Evolutionary conservation across 2,113 vertebrate genomes (phyloP).

Genomic region (Platichthys flesus): DNA sequence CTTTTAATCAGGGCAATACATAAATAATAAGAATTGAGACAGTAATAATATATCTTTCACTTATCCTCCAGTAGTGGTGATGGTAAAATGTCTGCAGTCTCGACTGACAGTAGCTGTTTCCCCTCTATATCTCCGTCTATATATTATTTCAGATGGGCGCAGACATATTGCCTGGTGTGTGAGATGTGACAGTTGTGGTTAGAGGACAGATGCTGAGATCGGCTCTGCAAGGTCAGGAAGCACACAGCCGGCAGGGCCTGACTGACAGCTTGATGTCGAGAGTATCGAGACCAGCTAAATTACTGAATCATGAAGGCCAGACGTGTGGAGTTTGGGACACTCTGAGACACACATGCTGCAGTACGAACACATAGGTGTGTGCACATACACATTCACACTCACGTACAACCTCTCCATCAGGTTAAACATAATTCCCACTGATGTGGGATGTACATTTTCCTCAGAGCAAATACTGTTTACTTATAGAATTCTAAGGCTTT

Average conservation of each 20-base stretch:
- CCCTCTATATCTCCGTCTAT: conserved; percentile 21
- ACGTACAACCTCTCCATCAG: not conserved
- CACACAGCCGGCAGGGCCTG: conserved; percentile 55
- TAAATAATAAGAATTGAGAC: not conserved
- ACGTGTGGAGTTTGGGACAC: conserved; percentile 27
- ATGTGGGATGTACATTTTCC: not conserved
- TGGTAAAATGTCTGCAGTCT: not conserved
- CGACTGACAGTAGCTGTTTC: conserved; percentile 19
- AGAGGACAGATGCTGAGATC: conserved; percentile 59
- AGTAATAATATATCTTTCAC: not conserved
- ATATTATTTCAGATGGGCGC: conserved; percentile 49
- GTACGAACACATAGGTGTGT: not conserved
- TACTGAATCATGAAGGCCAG: conserved; percentile 64
- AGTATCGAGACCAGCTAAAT: conserved; percentile 57
- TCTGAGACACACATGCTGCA: not conserved
- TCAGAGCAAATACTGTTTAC: conserved; percentile 27
- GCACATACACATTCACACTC: not conserved
- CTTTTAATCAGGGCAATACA: not conserved
- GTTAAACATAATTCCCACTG: conserved; percentile 3
- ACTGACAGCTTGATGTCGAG: conserved; percentile 65
- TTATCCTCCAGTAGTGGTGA: not conserved
- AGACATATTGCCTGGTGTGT: conserved; percentile 58
- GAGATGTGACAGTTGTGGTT: conserved; percentile 67
- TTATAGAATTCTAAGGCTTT: conserved; percentile 27
- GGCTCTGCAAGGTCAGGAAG: conserved; percentile 64